phyloP scores from a whole-genome alignment of 2,888 invertebrate genomes.

The Amphipyra berbera region DNA sequence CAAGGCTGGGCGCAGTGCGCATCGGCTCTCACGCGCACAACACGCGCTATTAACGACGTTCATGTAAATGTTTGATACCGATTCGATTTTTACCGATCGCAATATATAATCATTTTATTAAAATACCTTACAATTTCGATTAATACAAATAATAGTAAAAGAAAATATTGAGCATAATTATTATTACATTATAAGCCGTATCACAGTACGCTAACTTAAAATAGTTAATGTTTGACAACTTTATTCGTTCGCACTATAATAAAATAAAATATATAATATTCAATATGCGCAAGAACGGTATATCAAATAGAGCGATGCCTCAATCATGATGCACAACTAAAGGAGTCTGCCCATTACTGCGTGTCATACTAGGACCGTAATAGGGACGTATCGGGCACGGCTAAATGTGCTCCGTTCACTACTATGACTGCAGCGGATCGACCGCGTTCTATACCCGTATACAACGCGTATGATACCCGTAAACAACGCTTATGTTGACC shows the following conservation, averaged over 20 bases:
- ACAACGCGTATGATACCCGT: too few relatives aligned
- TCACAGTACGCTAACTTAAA: conserved; percentile 87
- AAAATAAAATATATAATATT: conserved; percentile 43
- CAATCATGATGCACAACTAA: conserved; percentile 31
- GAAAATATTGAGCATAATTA: conserved; percentile 83
- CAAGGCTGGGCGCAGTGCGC: not conserved
- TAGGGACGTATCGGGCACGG: too few relatives aligned
- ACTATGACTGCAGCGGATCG: too few relatives aligned
- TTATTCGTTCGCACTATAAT: conserved; percentile 51
- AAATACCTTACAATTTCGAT: conserved; percentile 70
- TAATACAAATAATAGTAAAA: conserved; percentile 72
- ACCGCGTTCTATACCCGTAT: too few relatives aligned
- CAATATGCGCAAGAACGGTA: conserved; percentile 36
- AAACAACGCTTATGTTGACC: too few relatives aligned
- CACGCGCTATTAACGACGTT: conserved; percentile 7
- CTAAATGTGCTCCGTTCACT: too few relatives aligned
- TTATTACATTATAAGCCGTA: conserved; percentile 83
- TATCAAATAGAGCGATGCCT: conserved; percentile 31
- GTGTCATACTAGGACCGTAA: too few relatives aligned
- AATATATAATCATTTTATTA: conserved; percentile 61
- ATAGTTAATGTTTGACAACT: conserved; percentile 65
- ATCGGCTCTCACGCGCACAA: not conserved
- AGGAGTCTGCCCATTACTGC: too few relatives aligned
- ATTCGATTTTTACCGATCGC: conserved; percentile 45
- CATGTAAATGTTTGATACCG: conserved; percentile 45